Percentiles rank a stretch among this genome's conserved stretches.
Evolutionary conservation across 2,888 invertebrate species (phyloP).

Genomic region (Caenorhabditis zanzibari): DNA sequence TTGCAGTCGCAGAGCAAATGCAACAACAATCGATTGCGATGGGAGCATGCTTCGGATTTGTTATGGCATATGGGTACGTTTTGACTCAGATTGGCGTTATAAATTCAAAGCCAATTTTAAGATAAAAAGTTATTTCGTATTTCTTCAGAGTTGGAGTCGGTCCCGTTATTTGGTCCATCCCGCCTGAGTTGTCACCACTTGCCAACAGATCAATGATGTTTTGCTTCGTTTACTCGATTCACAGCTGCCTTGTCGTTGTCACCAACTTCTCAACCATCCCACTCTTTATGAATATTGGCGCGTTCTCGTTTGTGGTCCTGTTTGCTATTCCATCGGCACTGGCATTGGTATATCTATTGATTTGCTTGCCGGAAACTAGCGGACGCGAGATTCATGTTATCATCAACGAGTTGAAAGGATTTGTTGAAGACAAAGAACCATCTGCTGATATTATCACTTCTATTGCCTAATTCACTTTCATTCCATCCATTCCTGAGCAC

Average conservation of each 20-base stretch:
- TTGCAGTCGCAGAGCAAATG: slow-evolving; percentile 67
- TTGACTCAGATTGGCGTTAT: too few species aligned
- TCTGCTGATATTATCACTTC: slow-evolving; percentile 20
- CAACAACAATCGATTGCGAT: slow-evolving; percentile 68
- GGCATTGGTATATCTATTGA: slow-evolving; percentile 68
- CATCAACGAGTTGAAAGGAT: slow-evolving; percentile 71
- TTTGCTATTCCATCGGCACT: slow-evolving; percentile 77
- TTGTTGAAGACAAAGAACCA: slow-evolving; percentile 53
- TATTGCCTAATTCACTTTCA: slow-evolving; percentile 29
- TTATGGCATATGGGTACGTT: slow-evolving; percentile 75
- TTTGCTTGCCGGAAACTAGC: slow-evolving; percentile 74
- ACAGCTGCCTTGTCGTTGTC: slow-evolving; percentile 76
- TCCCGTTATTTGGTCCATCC: slow-evolving; percentile 79
- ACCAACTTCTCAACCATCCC: slow-evolving; percentile 78
- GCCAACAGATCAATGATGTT: slow-evolving; percentile 77
- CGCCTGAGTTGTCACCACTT: slow-evolving; percentile 78
- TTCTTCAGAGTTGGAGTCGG: slow-evolving; percentile 79
- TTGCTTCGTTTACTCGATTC: slow-evolving; percentile 77
- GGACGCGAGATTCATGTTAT: slow-evolving; percentile 76
- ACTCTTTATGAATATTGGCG: slow-evolving; percentile 75
- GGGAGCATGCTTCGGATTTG: slow-evolving; percentile 73
- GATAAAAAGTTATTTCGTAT: background rate
- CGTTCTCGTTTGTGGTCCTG: slow-evolving; percentile 75
- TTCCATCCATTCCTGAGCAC: slow-evolving; percentile 33
- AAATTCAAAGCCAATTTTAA: too few species aligned